phyloP scores from a whole-genome alignment of 2,888 invertebrate genomes.

The Spilosoma lubricipeda region DNA sequence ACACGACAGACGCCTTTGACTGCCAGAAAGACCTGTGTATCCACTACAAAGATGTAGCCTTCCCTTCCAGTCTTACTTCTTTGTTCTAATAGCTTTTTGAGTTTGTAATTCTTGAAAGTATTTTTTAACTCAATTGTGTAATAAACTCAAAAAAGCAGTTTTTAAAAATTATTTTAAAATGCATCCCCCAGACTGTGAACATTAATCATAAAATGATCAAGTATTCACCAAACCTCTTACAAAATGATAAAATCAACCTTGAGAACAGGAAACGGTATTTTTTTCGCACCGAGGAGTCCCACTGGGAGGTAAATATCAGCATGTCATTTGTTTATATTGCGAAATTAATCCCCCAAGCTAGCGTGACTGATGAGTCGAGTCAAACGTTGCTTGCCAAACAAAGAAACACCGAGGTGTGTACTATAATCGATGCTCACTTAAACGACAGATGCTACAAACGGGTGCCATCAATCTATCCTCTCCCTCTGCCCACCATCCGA shows the following conservation, averaged over 20 bases:
- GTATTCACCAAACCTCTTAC: slow-evolving; percentile 64
- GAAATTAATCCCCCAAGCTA: slow-evolving; percentile 73
- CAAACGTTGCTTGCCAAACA: slow-evolving; percentile 78
- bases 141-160: not conserved
- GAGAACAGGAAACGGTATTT: slow-evolving; percentile 61
- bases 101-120: not conserved
- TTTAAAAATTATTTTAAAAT: not conserved
- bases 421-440: slow-evolving; percentile 84
- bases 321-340: slow-evolving; percentile 79
- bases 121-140: not conserved
- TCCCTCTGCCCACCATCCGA: slow-evolving; percentile 55
- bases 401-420: slow-evolving; percentile 81
- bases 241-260: slow-evolving; percentile 62
- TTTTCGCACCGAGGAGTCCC: slow-evolving; percentile 58
- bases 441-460: slow-evolving; percentile 86
- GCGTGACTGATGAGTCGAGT: slow-evolving; percentile 76
- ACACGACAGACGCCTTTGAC: not conserved
- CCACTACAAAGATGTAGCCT: not conserved
- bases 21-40: not conserved
- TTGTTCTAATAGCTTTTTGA: not conserved
- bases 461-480: slow-evolving; percentile 82
- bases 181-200: slow-evolving; percentile 23
- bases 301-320: slow-evolving; percentile 68
- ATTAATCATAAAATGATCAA: slow-evolving; percentile 59
- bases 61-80: too few species aligned